These are phyloP conservation scores for Euzophera pinguis DNA, from an alignment of 2,888 invertebrate species.

Conservation along the genomic window DNA sequence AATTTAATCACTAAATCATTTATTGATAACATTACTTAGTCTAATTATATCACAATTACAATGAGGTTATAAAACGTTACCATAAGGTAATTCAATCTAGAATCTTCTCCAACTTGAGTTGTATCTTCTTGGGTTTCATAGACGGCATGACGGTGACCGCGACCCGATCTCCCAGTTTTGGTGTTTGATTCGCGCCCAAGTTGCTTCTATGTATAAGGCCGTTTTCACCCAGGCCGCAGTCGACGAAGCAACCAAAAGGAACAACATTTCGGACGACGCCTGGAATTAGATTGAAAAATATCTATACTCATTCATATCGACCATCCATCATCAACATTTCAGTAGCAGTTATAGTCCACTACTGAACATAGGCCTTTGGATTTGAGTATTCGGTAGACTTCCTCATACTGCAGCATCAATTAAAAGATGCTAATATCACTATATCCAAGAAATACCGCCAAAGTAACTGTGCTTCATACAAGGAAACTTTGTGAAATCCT, in stretches of 20 bases:
- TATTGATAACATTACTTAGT: conserved; percentile 18
- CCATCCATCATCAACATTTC: too few species aligned
- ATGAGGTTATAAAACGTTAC: conserved; percentile 20
- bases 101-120: conserved; percentile 70
- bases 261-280: conserved; percentile 93
- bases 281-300: conserved; percentile 34
- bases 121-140: conserved; percentile 80
- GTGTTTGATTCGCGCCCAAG: conserved; percentile 68
- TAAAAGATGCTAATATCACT: too few species aligned
- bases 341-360: too few species aligned
- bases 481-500: too few species aligned
- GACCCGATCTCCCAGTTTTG: conserved; percentile 85
- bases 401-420: too few species aligned
- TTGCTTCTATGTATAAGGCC: conserved; percentile 85
- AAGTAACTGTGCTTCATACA: too few species aligned
- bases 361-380: too few species aligned
- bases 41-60: conserved; percentile 9
- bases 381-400: too few species aligned
- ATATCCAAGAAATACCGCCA: too few species aligned
- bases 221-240: conserved; percentile 86
- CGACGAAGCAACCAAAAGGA: conserved; percentile 95
- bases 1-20: conserved; percentile 18
- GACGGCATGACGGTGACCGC: conserved; percentile 82
- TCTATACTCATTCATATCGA: too few species aligned
- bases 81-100: conserved; percentile 42